Conservation (phyloP, 2,797 vertebrate species). For the Dermochelys coriacea region DNA sequence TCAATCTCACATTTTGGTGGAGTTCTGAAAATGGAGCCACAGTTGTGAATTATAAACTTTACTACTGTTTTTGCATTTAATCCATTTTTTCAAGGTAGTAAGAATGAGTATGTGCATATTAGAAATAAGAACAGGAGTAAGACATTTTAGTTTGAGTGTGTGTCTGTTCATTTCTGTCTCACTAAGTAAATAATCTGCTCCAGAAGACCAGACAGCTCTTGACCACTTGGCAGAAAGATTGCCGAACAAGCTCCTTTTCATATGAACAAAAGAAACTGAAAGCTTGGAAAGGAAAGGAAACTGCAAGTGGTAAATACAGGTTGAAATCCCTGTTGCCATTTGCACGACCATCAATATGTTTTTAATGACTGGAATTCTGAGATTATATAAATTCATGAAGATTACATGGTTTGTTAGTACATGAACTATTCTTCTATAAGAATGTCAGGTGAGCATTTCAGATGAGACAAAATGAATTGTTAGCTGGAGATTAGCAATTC, state of each 20-base stretch:
- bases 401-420: conserved; percentile 50
- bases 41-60: not conserved
- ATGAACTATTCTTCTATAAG: not conserved
- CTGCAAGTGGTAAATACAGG: not conserved
- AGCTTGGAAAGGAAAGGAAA: not conserved
- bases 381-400: conserved; percentile 50
- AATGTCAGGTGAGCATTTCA: conserved; percentile 22
- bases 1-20: not conserved
- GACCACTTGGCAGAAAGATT: not conserved
- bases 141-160: not conserved
- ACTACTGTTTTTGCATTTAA: not conserved
- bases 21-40: not conserved
- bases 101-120: not conserved
- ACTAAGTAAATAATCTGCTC: not conserved
- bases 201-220: not conserved
- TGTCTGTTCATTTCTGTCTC: not conserved
- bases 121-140: not conserved
- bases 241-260: not conserved
- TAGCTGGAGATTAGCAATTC: conserved; percentile 30
- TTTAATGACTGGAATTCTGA: conserved; percentile 28
- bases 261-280: not conserved
- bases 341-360: not conserved
- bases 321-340: not conserved
- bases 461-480: conserved; percentile 7
- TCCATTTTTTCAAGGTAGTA: not conserved